Percentiles rank a stretch among this genome's conserved stretches.
Conservation (phyloP, 2,113 vertebrate species). For the Nipponia nippon region DNA sequence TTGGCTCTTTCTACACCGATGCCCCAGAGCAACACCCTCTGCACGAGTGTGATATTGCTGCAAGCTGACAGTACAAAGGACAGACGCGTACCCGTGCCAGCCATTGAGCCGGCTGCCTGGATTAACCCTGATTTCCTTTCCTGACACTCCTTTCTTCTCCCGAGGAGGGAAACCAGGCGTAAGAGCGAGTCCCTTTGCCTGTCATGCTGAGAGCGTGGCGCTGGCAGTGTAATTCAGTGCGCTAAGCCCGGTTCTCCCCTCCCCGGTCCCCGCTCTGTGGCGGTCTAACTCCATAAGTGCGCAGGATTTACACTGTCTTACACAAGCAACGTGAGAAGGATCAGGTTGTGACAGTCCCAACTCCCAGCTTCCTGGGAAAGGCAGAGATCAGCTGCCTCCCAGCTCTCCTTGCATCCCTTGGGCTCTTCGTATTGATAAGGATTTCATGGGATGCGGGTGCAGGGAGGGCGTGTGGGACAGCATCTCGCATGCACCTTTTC, state of each 20-base stretch:
- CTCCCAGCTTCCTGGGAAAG: not conserved
- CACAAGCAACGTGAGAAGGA: not conserved
- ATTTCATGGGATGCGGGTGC: not conserved
- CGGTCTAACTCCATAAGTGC: not conserved
- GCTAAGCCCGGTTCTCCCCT: not conserved
- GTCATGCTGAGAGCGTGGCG: not conserved
- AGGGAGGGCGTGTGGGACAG: not conserved
- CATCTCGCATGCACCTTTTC: not conserved
- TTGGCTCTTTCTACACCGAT: slow-evolving; percentile 30
- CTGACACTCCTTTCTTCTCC: slow-evolving; percentile 44
- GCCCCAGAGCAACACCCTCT: slow-evolving; percentile 27
- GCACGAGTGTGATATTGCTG: slow-evolving; percentile 37
- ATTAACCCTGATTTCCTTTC: slow-evolving; percentile 35
- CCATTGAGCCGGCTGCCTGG: slow-evolving; percentile 10
- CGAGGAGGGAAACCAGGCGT: not conserved
- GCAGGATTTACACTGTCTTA: not conserved
- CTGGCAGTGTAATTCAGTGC: not conserved
- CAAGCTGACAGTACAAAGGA: slow-evolving; percentile 44
- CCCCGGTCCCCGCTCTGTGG: not conserved
- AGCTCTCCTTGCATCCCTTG: not conserved
- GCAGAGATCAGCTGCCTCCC: not conserved
- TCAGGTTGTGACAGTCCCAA: not conserved
- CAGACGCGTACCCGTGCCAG: not conserved
- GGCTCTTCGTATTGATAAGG: not conserved
- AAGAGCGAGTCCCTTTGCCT: slow-evolving; percentile 10